Conservation (phyloP, 2,797 vertebrate genomes). For the Erethizon dorsatum region DNA sequence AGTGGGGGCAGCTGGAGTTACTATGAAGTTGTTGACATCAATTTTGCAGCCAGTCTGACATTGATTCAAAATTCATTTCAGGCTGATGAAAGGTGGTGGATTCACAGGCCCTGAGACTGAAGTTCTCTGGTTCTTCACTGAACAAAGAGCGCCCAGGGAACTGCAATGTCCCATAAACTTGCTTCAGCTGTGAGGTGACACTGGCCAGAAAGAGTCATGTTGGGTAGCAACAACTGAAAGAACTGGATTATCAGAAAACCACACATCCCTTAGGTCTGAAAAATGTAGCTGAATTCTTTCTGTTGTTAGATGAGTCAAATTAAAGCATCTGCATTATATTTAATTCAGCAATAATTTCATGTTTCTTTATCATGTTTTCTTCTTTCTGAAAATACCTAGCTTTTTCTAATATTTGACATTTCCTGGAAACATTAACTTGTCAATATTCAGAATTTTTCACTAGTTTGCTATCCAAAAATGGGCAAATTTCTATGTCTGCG, state of each 20-base stretch:
- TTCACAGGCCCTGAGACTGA: conserved; percentile 71
- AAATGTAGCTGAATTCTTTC: conserved; percentile 24
- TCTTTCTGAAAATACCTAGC: background rate
- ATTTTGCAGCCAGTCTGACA: conserved; percentile 76
- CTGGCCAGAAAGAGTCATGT: conserved; percentile 68
- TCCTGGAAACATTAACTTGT: background rate
- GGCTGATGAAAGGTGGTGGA: conserved; percentile 76
- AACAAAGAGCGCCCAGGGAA: conserved; percentile 69
- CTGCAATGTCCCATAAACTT: conserved; percentile 58
- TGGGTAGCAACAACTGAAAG: conserved; percentile 44
- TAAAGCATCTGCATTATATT: conserved; percentile 22
- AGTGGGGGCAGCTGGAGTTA: conserved; percentile 50
- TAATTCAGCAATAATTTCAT: conserved; percentile 27
- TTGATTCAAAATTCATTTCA: conserved; percentile 80
- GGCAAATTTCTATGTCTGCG: background rate
- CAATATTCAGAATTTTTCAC: conserved; percentile 44
- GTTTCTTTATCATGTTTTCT: background rate
- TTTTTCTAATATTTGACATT: conserved; percentile 35
- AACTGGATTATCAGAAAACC: conserved; percentile 44
- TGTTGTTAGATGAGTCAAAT: conserved; percentile 25
- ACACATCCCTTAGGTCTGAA: conserved; percentile 14
- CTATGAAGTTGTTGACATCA: conserved; percentile 68
- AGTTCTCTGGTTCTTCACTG: conserved; percentile 68
- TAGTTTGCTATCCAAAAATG: conserved; percentile 30
- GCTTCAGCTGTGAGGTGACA: conserved; percentile 67